Evolutionary conservation across 2,888 invertebrate genomes (phyloP).

Genomic region (Ophraella communa): DNA sequence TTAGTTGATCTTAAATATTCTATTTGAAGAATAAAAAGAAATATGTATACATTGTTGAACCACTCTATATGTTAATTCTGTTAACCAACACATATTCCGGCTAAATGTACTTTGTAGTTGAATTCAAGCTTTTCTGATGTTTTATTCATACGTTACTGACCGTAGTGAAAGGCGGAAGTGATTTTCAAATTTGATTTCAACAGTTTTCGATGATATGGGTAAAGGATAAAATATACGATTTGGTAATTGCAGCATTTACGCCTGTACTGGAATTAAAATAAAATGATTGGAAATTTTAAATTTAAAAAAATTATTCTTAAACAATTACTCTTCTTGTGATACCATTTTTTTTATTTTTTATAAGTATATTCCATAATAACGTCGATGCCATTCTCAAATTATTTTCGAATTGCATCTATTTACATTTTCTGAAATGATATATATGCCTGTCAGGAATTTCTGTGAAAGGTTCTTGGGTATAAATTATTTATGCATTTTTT

Average conservation of each 20-base stretch:
- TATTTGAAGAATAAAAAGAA: no score
- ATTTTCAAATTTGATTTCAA: constrained; percentile 13
- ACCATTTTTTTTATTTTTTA: no score
- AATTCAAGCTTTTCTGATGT: constrained; percentile 61
- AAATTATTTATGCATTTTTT: background rate
- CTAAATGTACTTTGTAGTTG: constrained; percentile 51
- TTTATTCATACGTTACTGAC: constrained; percentile 48
- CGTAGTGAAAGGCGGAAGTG: constrained; percentile 7
- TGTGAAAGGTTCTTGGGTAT: background rate
- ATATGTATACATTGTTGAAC: background rate
- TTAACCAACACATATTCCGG: background rate
- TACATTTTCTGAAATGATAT: no score
- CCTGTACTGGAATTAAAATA: no score
- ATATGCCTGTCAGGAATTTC: no score
- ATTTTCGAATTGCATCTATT: no score
- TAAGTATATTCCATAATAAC: no score
- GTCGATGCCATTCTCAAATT: no score
- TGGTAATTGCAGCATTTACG: background rate
- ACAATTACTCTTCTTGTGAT: no score
- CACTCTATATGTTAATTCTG: background rate
- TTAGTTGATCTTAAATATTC: no score
- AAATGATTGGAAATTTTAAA: no score
- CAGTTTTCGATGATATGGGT: constrained; percentile 2
- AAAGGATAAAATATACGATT: background rate
- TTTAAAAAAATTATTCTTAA: no score